These are phyloP conservation scores for Oreochromis niloticus DNA, from an alignment of 2,113 vertebrate genomes.

Conservation along the genomic window DNA sequence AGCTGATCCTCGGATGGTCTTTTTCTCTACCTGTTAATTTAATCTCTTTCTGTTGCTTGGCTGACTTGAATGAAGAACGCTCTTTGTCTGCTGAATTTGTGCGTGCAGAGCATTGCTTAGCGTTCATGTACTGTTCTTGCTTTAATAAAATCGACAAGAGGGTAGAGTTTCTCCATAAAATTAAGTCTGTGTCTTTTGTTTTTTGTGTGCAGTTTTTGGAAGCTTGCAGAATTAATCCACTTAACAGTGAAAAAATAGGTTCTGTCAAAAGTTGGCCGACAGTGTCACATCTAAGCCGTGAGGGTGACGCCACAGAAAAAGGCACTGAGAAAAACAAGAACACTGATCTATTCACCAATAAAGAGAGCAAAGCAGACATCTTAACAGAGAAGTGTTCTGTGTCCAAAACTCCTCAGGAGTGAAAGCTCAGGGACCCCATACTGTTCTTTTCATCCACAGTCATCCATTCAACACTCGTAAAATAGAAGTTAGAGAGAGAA, in stretches of 20 bases:
- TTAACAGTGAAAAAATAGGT: neutral
- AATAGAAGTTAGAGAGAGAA: neutral
- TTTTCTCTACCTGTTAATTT: neutral
- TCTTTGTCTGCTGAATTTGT: neutral
- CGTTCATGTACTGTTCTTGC: neutral
- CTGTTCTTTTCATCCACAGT: conserved; percentile 34
- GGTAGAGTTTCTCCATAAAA: neutral
- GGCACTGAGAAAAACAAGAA: neutral
- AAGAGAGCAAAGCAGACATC: conserved; percentile 6
- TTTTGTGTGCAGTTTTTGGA: neutral
- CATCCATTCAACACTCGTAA: neutral
- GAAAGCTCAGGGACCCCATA: conserved; percentile 10
- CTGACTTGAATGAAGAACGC: neutral
- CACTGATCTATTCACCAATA: conserved; percentile 16
- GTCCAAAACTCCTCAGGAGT: conserved; percentile 5
- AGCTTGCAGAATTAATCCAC: neutral
- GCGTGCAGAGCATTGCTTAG: neutral
- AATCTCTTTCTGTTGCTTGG: neutral
- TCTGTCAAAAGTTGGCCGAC: conserved; percentile 3
- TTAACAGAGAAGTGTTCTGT: conserved; percentile 12
- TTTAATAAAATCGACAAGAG: neutral
- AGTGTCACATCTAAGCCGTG: neutral
- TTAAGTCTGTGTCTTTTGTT: accelerated
- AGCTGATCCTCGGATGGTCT: neutral
- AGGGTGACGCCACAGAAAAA: neutral